These are phyloP conservation scores for Trimorus sp. DNA, from an alignment of 2,888 invertebrate species.

Conservation along the genomic window DNA sequence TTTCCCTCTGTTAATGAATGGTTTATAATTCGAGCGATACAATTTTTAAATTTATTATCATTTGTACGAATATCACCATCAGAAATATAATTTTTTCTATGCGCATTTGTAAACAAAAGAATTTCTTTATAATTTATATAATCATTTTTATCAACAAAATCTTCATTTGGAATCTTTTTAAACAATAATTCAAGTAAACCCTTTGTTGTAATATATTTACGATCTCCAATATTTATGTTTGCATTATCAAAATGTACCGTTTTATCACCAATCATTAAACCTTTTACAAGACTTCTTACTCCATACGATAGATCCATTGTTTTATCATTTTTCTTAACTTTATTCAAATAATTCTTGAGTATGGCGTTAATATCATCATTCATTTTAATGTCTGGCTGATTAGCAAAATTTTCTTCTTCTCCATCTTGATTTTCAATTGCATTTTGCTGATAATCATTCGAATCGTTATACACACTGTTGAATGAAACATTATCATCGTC, in stretches of 20 bases:
- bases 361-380: neutral
- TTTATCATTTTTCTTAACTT: neutral
- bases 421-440: too few relatives aligned
- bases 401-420: too few relatives aligned
- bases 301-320: neutral
- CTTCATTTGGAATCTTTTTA: slow-evolving; percentile 1
- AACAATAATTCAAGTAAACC: slow-evolving; percentile 17
- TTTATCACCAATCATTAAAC: slow-evolving; percentile 9
- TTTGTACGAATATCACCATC: neutral
- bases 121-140: slow-evolving; percentile 13
- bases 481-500: too few relatives aligned
- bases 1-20: neutral
- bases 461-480: too few relatives aligned
- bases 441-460: too few relatives aligned
- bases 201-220: neutral
- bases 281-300: neutral
- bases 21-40: slow-evolving; percentile 1
- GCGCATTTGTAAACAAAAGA: slow-evolving; percentile 23
- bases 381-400: too few relatives aligned
- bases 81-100: slow-evolving; percentile 10
- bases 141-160: neutral
- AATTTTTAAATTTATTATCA: slow-evolving; percentile 8
- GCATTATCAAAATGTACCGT: neutral
- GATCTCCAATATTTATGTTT: neutral
- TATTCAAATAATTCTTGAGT: neutral